phyloP scores from a whole-genome alignment of 2,113 vertebrate genomes.

The Entosphenus tridentatus region DNA sequence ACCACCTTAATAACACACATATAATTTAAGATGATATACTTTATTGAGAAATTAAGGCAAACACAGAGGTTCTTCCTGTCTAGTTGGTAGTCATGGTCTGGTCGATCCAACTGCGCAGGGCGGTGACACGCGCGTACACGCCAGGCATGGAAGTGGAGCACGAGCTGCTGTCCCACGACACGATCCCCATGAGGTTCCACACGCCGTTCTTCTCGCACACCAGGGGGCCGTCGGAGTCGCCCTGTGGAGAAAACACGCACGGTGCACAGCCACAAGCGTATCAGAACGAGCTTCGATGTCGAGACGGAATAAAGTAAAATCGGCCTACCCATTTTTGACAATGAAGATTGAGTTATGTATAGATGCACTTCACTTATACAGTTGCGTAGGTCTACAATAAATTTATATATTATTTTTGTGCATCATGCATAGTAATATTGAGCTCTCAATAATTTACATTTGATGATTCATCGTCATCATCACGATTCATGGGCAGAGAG shows the following conservation, averaged over 20 bases:
- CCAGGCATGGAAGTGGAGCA: conserved; percentile 68
- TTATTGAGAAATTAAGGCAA: too few species aligned
- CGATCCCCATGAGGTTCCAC: conserved; percentile 55
- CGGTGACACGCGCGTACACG: conserved; percentile 43
- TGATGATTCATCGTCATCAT: not conserved
- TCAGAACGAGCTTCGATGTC: not conserved
- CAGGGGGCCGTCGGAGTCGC: conserved; percentile 69
- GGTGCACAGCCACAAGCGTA: not conserved
- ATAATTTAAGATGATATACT: too few species aligned
- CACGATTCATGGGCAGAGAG: too few species aligned
- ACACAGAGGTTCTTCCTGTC: not conserved
- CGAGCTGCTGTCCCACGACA: conserved; percentile 85
- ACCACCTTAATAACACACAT: too few species aligned
- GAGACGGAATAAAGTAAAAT: not conserved
- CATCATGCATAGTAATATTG: conserved; percentile 7
- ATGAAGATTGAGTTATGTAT: not conserved
- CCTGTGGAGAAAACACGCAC: conserved; percentile 23
- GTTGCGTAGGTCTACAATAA: not conserved
- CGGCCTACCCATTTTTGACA: not conserved
- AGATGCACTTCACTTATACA: not conserved
- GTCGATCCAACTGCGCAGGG: conserved; percentile 46
- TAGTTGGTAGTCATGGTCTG: conserved; percentile 5
- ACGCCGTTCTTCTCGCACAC: conserved; percentile 20
- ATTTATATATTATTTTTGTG: conserved; percentile 5
- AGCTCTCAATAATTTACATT: not conserved